Evolutionary conservation across 2,113 vertebrate genomes (phyloP).

Genomic region (Ptychochromis oligacanthus): DNA sequence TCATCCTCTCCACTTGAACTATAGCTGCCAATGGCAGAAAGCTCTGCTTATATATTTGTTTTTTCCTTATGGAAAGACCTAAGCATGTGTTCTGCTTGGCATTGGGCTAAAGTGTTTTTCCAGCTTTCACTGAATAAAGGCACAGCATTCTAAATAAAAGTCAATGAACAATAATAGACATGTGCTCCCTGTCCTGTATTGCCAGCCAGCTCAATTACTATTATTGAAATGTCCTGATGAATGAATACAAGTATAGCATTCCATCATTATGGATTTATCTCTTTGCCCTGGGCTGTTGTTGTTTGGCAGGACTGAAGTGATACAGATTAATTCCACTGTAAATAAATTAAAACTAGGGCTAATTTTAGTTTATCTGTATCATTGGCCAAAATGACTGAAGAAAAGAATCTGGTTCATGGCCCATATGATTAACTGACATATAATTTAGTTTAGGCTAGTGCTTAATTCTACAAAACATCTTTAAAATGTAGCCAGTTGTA

Average conservation of each 20-base stretch:
- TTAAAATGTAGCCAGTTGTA: neutral
- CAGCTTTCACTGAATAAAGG: neutral
- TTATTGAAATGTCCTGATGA: slow-evolving; percentile 36
- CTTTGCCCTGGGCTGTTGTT: slow-evolving; percentile 10
- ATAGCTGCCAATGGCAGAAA: neutral
- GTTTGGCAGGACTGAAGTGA: neutral
- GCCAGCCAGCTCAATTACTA: slow-evolving; percentile 27
- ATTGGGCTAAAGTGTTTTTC: neutral
- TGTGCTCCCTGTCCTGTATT: neutral
- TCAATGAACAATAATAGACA: neutral
- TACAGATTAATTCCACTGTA: neutral
- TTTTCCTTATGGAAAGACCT: neutral
- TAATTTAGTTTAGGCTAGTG: neutral
- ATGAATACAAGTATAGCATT: slow-evolving; percentile 16
- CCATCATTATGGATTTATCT: slow-evolving; percentile 38
- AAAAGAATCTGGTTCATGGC: neutral
- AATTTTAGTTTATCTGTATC: neutral
- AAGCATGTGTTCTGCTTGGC: neutral
- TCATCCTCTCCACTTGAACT: neutral
- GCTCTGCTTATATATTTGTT: neutral
- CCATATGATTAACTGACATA: neutral
- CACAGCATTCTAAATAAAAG: neutral
- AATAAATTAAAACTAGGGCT: slow-evolving; percentile 4
- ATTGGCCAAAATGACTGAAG: neutral
- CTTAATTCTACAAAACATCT: neutral